Percentiles rank a stretch among this genome's conserved stretches.
Conservation (phyloP, 30 jellyfish, hydroid and myxozoan species). For the Haliclystus octoradiatus region DNA sequence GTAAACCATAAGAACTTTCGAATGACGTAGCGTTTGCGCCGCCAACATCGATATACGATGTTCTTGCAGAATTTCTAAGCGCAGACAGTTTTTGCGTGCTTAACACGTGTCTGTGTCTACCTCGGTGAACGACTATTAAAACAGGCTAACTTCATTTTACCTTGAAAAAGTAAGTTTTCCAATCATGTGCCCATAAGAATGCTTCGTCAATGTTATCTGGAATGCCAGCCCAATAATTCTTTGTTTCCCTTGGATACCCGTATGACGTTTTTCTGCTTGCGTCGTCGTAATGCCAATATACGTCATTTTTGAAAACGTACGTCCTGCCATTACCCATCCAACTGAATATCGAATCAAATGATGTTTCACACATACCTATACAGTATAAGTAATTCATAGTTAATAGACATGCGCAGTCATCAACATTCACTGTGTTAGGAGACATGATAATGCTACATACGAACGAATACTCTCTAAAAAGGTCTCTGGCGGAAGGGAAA, state of each 20-base stretch:
- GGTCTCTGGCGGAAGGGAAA: too few relatives aligned
- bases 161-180: constrained; percentile 62
- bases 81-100: too few relatives aligned
- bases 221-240: constrained; percentile 39
- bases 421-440: too few relatives aligned
- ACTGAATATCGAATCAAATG: constrained; percentile 48
- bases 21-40: too few relatives aligned
- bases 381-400: background rate
- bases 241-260: constrained; percentile 36
- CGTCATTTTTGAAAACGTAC: constrained; percentile 27
- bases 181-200: constrained; percentile 63
- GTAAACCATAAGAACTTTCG: too few relatives aligned
- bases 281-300: constrained; percentile 47
- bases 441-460: constrained; percentile 2
- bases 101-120: too few relatives aligned
- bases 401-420: background rate
- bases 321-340: constrained; percentile 60
- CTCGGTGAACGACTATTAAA: too few relatives aligned
- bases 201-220: constrained; percentile 55
- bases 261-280: constrained; percentile 19
- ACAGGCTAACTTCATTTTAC: too few relatives aligned
- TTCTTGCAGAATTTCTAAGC: too few relatives aligned
- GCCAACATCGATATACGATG: too few relatives aligned
- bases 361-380: constrained; percentile 41
- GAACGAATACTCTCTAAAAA: too few relatives aligned